Percentiles rank a stretch among this genome's conserved stretches.
These are phyloP conservation scores for Nasonovia ribisnigri DNA, from an alignment of 2,888 invertebrate genomes.

Conservation along the genomic window DNA sequence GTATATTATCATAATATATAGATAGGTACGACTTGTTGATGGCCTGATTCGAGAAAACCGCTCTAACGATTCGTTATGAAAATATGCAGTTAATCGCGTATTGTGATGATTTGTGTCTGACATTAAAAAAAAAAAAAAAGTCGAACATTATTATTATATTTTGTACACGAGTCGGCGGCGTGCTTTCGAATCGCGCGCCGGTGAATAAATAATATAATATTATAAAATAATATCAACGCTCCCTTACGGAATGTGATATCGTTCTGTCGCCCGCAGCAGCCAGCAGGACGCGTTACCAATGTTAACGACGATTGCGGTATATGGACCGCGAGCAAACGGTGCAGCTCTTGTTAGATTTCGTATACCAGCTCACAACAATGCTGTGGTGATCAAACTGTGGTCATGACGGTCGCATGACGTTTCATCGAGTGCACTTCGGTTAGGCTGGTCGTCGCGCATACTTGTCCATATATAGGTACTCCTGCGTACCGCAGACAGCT, in stretches of 20 bases:
- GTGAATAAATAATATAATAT: background rate
- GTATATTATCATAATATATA: too few species aligned
- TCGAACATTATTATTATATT: background rate
- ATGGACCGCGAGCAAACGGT: background rate
- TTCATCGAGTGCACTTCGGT: background rate
- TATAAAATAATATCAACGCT: background rate
- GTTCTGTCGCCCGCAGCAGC: background rate
- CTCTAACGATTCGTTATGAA: conserved; percentile 7
- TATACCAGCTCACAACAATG: background rate
- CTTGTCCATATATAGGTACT: background rate
- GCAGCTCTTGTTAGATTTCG: background rate
- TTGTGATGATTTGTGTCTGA: conserved; percentile 2
- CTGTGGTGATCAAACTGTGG: background rate
- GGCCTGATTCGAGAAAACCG: conserved; percentile 19
- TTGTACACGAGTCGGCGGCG: background rate
- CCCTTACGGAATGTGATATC: background rate
- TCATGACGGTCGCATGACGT: background rate
- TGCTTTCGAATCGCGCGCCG: background rate
- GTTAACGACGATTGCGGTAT: background rate
- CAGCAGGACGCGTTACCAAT: background rate
- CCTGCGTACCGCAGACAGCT: too few species aligned
- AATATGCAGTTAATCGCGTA: conserved; percentile 6
- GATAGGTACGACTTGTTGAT: background rate
- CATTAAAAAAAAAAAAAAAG: background rate
- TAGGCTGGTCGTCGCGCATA: background rate